Evolutionary conservation across 2,113 vertebrate species (phyloP), one percentile per base, ranked within the genome.

Genomic region (Megaceryle torquata): DNA sequence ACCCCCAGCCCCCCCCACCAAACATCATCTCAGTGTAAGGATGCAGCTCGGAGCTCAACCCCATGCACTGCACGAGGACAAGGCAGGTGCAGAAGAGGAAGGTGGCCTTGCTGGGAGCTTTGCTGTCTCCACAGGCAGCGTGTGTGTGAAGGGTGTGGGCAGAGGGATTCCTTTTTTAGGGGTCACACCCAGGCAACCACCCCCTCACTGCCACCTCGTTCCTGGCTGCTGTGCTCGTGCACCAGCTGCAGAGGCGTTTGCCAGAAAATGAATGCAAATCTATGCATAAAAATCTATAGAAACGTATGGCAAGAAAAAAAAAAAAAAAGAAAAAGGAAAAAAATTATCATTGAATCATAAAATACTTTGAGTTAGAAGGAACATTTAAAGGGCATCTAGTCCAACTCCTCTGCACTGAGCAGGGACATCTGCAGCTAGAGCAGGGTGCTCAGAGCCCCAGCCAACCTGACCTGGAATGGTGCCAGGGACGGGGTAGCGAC

Each of bases 91-190:
- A 8, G 72, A 18, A 64, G 46, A 51, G 31, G 71, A 70, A 35
- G 51, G 0, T 0, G 5, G 22, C 46, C 19, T 56, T 0, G 4
- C 28, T 5, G 7, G 43, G 26, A n/a, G 48, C 16, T 71, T 22
- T 6, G 41, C 18, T 41, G 68, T 48, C 25, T 17, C 43, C 5
- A 5, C 6, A 2, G 19, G 3, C 39, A 7, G 20, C 2, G 37
- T 13, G 33, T 8, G 11, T 6, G n/a, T 0, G 4, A 60, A 57
- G 46, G 51, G 5, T 8, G 63, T 0, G 12, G 31, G 46, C 4
- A 41, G 48, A 48, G n/a, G 39, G 63, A 10, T 44, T 15, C 1
- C 1, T 0, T 48, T 75, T 88, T 77, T 41, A 11, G 16, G 43
- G 48, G 53, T 53, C 4, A 12, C 41, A 19, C 28, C 11, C 5